Base-by-base conservation (phyloP, 1,140 invertebrate species). In the Neelides sp. region DNA sequence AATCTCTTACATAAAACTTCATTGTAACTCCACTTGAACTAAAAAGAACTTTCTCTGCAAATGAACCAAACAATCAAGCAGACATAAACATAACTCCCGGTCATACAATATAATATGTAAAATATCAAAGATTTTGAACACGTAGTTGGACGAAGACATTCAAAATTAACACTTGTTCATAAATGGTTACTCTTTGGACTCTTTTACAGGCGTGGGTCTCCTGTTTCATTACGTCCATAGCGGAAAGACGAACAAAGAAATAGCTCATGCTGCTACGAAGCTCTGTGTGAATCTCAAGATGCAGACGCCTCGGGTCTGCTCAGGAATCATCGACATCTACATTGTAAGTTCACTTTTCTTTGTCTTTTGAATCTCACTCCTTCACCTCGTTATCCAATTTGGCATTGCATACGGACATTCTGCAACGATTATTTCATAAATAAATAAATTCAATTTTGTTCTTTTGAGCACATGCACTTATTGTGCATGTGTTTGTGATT, bases 251-350 rank as follows among this genome's bases (percentile, higher is more conserved):
- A 80, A 85, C 47, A 78, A 83, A 27, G 85, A 90, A 63, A 88
- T 91, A n/a, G 79, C 84, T 62, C 77, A 78, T 56, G 84, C 79
- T 58, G 85, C 85, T 34, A 84, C 80, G 53, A 80, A 86, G 53
- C 86, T 89, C 60, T 91, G 87, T 63, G 57, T 64, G 20, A 65
- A 62, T 40, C 57, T 67, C 4, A 84, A 87, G 57, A 83, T 90
- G 34, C 83, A 90, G 65, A 84, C 82, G 17, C 67, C 80, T 0
- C 72, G 86, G 55, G 87, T 91, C 3, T 91, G 87, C 64, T 80
- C 86, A 62, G 87, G 86, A 2, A 82, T 90, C 13, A 85, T 85
- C 0, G 72, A 83, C 61, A 68, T 88, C 2, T 89, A 90, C 67
- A 84, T 81, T 62, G 80, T 83, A 70, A 77, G 75, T 69, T 37